phyloP scores from a whole-genome alignment of 35 echinoderm and acorn worm genomes.

The Apostichopus parvimensis region DNA sequence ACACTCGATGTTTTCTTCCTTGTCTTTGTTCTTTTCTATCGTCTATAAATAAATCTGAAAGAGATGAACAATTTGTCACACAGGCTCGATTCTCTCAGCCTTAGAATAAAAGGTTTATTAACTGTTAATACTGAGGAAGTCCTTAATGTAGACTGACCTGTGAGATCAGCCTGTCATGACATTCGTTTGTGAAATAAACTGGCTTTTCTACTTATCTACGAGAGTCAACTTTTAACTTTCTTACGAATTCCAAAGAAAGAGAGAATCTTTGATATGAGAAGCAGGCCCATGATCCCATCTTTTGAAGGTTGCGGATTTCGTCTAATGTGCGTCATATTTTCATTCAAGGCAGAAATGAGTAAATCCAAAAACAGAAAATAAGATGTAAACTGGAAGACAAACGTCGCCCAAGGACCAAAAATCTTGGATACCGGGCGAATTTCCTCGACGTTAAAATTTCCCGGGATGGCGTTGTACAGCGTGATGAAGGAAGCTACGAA shows the following conservation, averaged over 20 bases:
- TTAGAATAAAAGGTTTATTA: too few species aligned
- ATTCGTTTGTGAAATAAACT: neutral
- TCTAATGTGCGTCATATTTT: constrained; percentile 63
- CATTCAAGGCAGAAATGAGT: constrained; percentile 67
- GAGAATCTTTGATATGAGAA: constrained; percentile 67
- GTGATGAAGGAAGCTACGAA: constrained; percentile 57
- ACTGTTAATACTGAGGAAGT: too few species aligned
- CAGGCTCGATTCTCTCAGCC: too few species aligned
- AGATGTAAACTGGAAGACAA: constrained; percentile 53
- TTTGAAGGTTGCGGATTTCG: constrained; percentile 41
- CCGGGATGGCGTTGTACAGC: constrained; percentile 64
- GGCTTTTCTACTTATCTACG: neutral
- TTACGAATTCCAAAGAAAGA: constrained; percentile 66
- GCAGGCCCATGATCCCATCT: constrained; percentile 66
- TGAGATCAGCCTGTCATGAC: too few species aligned
- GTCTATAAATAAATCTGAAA: too few species aligned
- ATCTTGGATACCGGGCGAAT: constrained; percentile 19
- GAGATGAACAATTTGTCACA: too few species aligned
- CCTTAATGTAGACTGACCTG: too few species aligned
- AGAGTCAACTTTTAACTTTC: neutral
- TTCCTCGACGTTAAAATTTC: constrained; percentile 60
- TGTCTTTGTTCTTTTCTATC: too few species aligned
- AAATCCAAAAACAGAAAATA: constrained; percentile 70
- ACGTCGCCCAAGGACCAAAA: constrained; percentile 55
- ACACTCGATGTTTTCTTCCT: too few species aligned